Base-by-base conservation (phyloP, 2,113 vertebrate genomes). In the Brienomyrus brachyistius region DNA sequence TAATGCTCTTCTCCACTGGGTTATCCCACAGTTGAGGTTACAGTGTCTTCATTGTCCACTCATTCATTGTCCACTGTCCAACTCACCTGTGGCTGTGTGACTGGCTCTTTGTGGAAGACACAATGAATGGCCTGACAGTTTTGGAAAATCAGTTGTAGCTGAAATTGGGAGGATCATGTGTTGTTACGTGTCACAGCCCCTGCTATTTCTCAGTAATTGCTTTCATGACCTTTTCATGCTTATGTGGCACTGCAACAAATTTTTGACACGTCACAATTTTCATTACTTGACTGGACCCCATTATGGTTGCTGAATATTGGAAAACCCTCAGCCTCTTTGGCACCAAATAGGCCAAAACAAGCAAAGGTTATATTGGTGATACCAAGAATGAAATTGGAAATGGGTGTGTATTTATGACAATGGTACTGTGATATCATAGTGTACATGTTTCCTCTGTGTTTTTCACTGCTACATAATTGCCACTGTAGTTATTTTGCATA, bases 171-270 rank as follows among this genome's bases (percentile, higher is more conserved):
- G 54, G 82, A 27, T 88, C 31, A 17, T 27, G 27, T 15, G 27
- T 86, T 40, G 5, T 54, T 47, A 40, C 19, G 43, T 45, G 40
- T 19, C 56, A 45, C 87, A 45, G 40, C 7, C 87, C 43, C 54
- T 66, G 8, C 56, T n/a, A 47, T 45, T 56, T 88, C 87, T 45
- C 40, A 23, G 45, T 88, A 88, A 88, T 88, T 88, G 87, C 35
- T 88, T 88, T 56, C 40, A 40, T 88, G 35, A 88, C 87, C 87
- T 66, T 35, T 4, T 62, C 56, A 47, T 88, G 87, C 56, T 88
- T 56, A 62, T 23, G 43, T 35, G 51, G 35, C 56, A 62, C 66
- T 19, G 35, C 54, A 88, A 66, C 35, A 66, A 66, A 88, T 88
- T 23, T 17, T 13, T 88, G 35, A 87, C 23, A 45, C 8, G 1